Base-by-base conservation (phyloP, 2,888 invertebrate genomes). In the Leistus spinibarbis region DNA sequence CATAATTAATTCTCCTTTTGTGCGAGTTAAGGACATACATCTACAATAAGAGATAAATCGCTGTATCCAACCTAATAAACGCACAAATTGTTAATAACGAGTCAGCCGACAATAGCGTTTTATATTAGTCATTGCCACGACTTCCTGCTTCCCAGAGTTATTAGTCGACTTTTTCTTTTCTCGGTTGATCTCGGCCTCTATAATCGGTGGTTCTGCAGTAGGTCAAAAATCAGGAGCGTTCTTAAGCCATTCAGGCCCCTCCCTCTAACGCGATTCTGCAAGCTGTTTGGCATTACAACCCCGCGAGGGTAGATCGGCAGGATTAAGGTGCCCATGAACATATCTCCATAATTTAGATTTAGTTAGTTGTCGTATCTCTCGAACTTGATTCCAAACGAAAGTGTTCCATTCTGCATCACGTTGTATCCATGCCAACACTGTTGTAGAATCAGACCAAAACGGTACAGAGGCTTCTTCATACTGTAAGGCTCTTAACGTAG, bases 181-280 rank as follows among this genome's bases (percentile, higher is more conserved):
- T n/a, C n/a, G n/a, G n/a, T n/a, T n/a, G n/a, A n/a, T n/a, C n/a
- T n/a, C n/a, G n/a, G n/a, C n/a, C n/a, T n/a, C n/a, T n/a, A n/a
- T n/a, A n/a, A n/a, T n/a, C n/a, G n/a, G 19, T 22, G 13, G 27
- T 4, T 77, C 13, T 1, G 56, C 16, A 4, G 13, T 54, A 4
- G 82, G 81, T 81, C 81, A 82, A 7, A 73, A 4, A 19, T 78
- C 71, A 23, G 69, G 65, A 5, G 71, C 9, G 20, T 71, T n/a
- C 22, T 70, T 72, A n/a, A 83, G 69, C 82, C 81, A 82, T 3
- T 64, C n/a, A 7, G 82, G 81, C 4, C 81, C 82, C 77, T 79
- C 77, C 82, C 80, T 83, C 82, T 82, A 83, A 77, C 67, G 62
- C 1, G 79, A 77, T 23, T 80, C 73, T 5, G 79, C 7, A 1